A percentile compares a stretch with the other conserved stretches of the same genome.
These are phyloP conservation scores for Ephestia elutella DNA, from an alignment of 1,140 invertebrate species.

Conservation along the genomic window DNA sequence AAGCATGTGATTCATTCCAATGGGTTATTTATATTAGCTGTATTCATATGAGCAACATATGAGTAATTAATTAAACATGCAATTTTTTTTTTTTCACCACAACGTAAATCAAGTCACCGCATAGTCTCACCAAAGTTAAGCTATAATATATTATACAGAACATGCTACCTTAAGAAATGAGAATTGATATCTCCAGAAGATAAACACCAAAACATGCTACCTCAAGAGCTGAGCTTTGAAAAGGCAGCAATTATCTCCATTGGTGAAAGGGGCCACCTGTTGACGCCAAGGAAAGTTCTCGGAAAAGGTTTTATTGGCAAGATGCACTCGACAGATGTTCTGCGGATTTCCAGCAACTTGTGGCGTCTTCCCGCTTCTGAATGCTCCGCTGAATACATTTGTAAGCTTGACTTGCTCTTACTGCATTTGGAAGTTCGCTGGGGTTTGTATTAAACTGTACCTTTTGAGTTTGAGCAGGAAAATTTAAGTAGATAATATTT, in stretches of 20 bases:
- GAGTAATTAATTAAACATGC: too few species aligned
- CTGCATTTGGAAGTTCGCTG: not conserved
- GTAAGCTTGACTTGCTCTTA: not conserved
- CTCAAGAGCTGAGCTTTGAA: slow-evolving; percentile 16
- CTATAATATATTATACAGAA: too few species aligned
- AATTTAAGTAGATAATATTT: too few species aligned
- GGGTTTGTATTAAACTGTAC: not conserved
- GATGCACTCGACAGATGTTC: slow-evolving; percentile 55
- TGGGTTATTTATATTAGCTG: too few species aligned
- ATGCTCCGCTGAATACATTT: slow-evolving; percentile 17
- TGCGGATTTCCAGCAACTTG: slow-evolving; percentile 45
- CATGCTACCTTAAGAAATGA: too few species aligned
- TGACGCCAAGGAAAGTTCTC: slow-evolving; percentile 53
- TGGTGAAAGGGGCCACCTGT: slow-evolving; percentile 63
- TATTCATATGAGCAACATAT: too few species aligned
- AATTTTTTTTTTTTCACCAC: too few species aligned
- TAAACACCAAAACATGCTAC: not conserved
- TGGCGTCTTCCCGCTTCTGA: slow-evolving; percentile 31
- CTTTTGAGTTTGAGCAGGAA: too few species aligned
- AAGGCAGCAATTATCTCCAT: slow-evolving; percentile 55
- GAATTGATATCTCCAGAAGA: not conserved
- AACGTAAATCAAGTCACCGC: too few species aligned
- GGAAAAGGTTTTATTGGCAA: slow-evolving; percentile 63
- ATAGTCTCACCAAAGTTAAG: too few species aligned
- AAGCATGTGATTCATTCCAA: too few species aligned